Conservation (phyloP, 2,113 vertebrate species). For the Isichthys henryi region DNA sequence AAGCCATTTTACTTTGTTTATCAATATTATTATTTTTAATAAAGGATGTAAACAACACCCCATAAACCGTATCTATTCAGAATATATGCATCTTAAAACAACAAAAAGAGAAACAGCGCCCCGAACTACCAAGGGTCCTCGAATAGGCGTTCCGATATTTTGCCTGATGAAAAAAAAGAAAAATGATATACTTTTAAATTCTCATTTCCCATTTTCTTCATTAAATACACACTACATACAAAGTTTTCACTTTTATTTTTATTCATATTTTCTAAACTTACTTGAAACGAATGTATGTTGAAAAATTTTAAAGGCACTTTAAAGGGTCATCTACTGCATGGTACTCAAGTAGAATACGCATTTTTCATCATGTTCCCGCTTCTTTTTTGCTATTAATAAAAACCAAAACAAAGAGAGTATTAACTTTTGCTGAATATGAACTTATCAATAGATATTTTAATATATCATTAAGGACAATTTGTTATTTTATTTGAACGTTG, state of each 20-base stretch:
- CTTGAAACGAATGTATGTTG: neutral
- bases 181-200: neutral
- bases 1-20: slow-evolving; percentile 63
- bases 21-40: neutral
- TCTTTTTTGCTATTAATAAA: neutral
- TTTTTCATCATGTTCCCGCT: slow-evolving; percentile 10
- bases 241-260: neutral
- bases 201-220: neutral
- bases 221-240: neutral
- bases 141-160: slow-evolving; percentile 5
- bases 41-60: slow-evolving; percentile 48
- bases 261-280: too few species aligned
- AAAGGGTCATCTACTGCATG: neutral
- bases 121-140: slow-evolving; percentile 45
- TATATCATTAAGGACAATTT: neutral
- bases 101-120: slow-evolving; percentile 41
- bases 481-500: slow-evolving; percentile 4
- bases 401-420: neutral
- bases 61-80: slow-evolving; percentile 48
- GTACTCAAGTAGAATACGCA: neutral
- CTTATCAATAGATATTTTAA: neutral
- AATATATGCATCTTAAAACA: slow-evolving; percentile 46
- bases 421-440: neutral
- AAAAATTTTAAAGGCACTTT: neutral
- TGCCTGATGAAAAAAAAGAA: slow-evolving; percentile 38